These are phyloP conservation scores for Bactericera cockerelli DNA, from an alignment of 1,140 invertebrate species.

Conservation along the genomic window DNA sequence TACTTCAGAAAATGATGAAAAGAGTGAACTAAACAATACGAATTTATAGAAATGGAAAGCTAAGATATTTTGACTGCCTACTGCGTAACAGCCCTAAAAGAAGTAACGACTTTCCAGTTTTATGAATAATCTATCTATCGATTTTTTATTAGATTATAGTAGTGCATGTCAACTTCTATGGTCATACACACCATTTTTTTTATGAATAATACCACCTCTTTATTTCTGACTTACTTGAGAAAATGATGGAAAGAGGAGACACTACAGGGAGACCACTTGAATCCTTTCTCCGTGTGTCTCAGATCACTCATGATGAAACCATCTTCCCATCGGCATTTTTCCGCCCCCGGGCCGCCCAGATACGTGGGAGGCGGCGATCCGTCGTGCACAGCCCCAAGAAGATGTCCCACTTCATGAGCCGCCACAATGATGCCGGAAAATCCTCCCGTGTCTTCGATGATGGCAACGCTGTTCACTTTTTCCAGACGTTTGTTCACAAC, in stretches of 20 bases:
- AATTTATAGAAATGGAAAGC: no score
- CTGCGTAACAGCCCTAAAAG: no score
- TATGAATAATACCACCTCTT: no score
- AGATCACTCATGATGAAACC: constrained; percentile 93
- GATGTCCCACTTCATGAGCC: constrained; percentile 89
- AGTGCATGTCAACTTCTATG: no score
- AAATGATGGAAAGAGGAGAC: constrained; percentile 92
- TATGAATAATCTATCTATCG: no score
- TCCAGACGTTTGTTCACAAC: constrained; percentile 88
- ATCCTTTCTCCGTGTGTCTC: constrained; percentile 83
- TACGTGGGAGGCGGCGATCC: constrained; percentile 87
- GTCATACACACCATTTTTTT: no score
- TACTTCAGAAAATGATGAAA: no score
- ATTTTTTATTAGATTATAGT: no score
- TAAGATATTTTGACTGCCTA: no score
- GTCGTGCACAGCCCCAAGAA: constrained; percentile 89
- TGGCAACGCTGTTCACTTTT: constrained; percentile 91
- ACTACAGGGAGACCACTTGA: constrained; percentile 85
- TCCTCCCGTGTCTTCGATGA: constrained; percentile 89
- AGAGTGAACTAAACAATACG: no score
- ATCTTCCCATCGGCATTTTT: constrained; percentile 89
- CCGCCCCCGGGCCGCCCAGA: constrained; percentile 83
- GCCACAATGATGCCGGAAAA: constrained; percentile 93
- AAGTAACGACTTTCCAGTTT: no score
- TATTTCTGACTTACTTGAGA: constrained; percentile 79